Percentiles rank a stretch among this genome's conserved stretches.
phyloP scores from a whole-genome alignment of 2,113 vertebrate species.

The Pteropus alecto region DNA sequence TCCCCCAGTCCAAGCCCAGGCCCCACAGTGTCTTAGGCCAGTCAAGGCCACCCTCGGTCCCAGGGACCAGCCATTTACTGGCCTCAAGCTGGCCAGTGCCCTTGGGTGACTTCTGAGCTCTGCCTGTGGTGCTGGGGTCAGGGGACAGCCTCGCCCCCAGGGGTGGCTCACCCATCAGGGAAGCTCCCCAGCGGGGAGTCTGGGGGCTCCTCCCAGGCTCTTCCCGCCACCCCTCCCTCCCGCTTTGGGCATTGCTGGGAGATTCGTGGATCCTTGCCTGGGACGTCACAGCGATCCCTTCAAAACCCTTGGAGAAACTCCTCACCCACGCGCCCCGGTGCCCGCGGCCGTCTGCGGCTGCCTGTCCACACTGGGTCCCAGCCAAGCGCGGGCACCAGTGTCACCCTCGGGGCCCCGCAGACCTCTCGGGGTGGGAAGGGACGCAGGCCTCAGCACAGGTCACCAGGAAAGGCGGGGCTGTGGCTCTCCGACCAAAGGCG shows the following conservation, averaged over 20 bases:
- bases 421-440: not conserved
- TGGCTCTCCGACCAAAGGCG: not conserved
- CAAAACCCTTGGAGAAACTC: not conserved
- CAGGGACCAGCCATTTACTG: not conserved
- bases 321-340: rapidly evolving
- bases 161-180: not conserved
- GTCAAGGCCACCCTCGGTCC: too few species aligned
- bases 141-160: not conserved
- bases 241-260: not conserved
- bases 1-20: not conserved
- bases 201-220: not conserved
- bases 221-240: not conserved
- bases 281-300: not conserved
- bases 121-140: too few species aligned
- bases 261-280: not conserved
- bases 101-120: not conserved
- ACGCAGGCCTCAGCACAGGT: not conserved
- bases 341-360: not conserved
- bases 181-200: not conserved
- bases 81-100: not conserved
- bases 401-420: not conserved
- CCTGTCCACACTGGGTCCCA: not conserved
- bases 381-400: rapidly evolving
- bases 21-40: not conserved
- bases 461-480: too few species aligned